Evolutionary conservation across 2,888 invertebrate species (phyloP), one percentile per base, ranked within the genome.

Genomic region (Scaptomyza parva): DNA sequence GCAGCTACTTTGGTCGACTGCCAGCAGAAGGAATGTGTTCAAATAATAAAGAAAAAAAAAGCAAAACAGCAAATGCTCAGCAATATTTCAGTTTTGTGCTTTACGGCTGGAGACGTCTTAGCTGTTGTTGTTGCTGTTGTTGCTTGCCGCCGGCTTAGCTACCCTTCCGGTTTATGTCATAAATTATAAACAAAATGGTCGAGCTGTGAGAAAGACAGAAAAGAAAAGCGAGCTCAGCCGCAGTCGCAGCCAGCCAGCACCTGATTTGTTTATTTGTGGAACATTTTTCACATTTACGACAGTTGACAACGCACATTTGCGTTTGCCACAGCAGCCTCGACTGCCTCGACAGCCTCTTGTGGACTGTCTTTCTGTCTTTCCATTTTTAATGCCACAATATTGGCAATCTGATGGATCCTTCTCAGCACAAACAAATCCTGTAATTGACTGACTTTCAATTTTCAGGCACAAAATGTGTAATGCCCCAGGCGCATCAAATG

Each of bases 211-310:
- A 12, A 3, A 30, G 9, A 30, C 11, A 30, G 28, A 33, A 2
- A n/a, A 33, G 7, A 14, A 8, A 35, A 35, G 14, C 14, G 14
- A 14, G 6, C 54, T 41, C 37, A 40, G 17, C 17, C 17, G 17
- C 37, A 17, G 51, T 3, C n/a, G n/a, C n/a, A n/a, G n/a, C n/a
- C n/a, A 35, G 51, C 59, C 59, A 60, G 78, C 80, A 83, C 62
- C 83, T 82, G 81, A 81, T 81, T 82, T 83, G 83, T 81, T 83
- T 82, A 83, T 82, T 83, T 78, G 71, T 59, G 68, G 65, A 59
- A 52, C 62, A 70, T 82, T 77, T 70, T 69, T 77, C 70, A 78
- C 62, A 75, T 71, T 77, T 61, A 64, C 67, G 60, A 60, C 67
- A 55, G 78, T 54, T 57, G 64, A 76, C 78, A 74, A 52, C 64